Base-by-base conservation (phyloP, 1,140 invertebrate genomes). In the Listronotus bonariensis region DNA sequence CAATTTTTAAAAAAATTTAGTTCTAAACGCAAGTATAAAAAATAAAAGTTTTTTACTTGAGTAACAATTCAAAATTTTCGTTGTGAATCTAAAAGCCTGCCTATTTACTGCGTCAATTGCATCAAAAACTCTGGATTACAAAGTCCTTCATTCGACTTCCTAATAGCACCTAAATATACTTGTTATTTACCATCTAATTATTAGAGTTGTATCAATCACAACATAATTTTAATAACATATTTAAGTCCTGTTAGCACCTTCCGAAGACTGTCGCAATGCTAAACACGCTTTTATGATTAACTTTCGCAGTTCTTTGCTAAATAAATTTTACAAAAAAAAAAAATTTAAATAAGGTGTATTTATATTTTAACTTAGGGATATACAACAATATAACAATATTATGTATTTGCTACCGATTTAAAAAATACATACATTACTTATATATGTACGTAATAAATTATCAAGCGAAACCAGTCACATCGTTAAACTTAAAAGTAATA, bases 141-240 rank as follows among this genome's bases (percentile, higher is more conserved):
- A 63, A 43, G 60, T 18, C 60, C 60, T 63, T 65, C 53, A 20
- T 18, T 58, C 56, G 48, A 65, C 48, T 48, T 65, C 36, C 58
- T 53, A 58, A 58, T 65, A 56, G 52, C n/a, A 57, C 34, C 51
- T 10, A 52, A 65, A 12, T 18, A 59, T 49, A 58, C 26, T 8
- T 61, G 17, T n/a, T 65, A 55, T 65, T 65, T 65, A 56, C 63
- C 26, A 46, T 46, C 40, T 59, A 59, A 58, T 65, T 58, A 65
- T 57, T 56, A 43, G 46, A 31, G 48, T 38, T 15, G 10, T 65
- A 65, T 15, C 46, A 59, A 58, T 31, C 26, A 48, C 36, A 38
- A 54, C 43, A 45, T 58, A 56, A 43, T 57, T 26, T 45, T 51
- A 42, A 40, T 56, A 65, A 58, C 31, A 42, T 45, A 53, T 55